Percentiles rank a stretch among this genome's conserved stretches.
Evolutionary conservation across 1,140 invertebrate genomes (phyloP).

Genomic region (Drosophila melanica): DNA sequence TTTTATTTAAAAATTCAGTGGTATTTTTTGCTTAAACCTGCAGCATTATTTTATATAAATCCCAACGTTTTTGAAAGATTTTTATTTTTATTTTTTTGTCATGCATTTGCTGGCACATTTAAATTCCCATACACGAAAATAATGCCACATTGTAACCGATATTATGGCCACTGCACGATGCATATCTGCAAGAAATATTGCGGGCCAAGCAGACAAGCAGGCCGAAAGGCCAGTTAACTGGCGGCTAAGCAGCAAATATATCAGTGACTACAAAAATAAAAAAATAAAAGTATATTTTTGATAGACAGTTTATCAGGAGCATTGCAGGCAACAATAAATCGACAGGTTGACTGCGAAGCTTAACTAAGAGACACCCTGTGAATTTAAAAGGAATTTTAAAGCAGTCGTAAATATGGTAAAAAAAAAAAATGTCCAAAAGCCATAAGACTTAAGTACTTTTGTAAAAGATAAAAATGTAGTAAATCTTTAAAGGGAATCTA

Average conservation of each 20-base stretch:
- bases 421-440: background rate
- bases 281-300: background rate
- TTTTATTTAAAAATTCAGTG: no score
- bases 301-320: background rate
- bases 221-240: constrained; percentile 28
- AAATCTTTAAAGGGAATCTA: no score
- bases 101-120: no score
- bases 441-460: no score
- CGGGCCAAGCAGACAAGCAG: constrained; percentile 45
- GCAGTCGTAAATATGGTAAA: background rate
- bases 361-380: background rate
- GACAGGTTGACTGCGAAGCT: background rate
- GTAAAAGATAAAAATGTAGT: no score
- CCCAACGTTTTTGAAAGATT: no score
- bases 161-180: constrained; percentile 43
- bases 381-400: background rate
- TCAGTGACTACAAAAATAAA: background rate
- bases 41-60: no score
- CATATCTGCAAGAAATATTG: constrained; percentile 62
- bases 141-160: constrained; percentile 31
- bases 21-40: no score
- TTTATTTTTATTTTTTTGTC: no score
- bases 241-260: background rate
- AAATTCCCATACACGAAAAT: background rate
- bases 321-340: background rate